Conservation (phyloP, 2,888 invertebrate species). For the Dryomyza anilis region DNA sequence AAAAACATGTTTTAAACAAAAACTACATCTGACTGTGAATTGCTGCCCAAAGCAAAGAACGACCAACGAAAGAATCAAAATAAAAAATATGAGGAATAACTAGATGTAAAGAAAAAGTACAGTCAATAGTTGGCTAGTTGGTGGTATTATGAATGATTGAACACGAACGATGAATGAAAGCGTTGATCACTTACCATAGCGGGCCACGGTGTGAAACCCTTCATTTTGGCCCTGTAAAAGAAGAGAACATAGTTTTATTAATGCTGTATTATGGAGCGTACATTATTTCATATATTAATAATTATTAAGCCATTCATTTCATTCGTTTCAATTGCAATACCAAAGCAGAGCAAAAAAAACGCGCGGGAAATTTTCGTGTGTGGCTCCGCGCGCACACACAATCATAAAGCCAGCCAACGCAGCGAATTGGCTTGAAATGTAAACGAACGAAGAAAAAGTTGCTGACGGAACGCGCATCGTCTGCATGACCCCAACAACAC, state of each 20-base stretch:
- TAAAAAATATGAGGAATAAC: not conserved
- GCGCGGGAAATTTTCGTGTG: slow-evolving; percentile 42
- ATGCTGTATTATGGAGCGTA: no score
- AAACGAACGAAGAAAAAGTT: slow-evolving; percentile 10
- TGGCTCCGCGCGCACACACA: slow-evolving; percentile 18
- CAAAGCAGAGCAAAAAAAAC: slow-evolving; percentile 33
- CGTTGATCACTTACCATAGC: slow-evolving; percentile 81
- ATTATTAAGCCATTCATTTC: no score
- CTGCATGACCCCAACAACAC: no score
- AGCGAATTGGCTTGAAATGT: slow-evolving; percentile 24
- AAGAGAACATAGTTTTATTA: slow-evolving; percentile 7
- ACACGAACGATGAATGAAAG: slow-evolving; percentile 24
- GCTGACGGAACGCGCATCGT: slow-evolving; percentile 4
- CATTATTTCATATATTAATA: no score
- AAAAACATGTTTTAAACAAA: no score
- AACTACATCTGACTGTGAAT: no score
- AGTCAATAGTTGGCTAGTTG: no score
- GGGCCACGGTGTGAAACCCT: slow-evolving; percentile 96
- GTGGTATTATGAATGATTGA: not conserved
- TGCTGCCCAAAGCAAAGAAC: no score
- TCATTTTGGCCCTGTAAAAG: slow-evolving; percentile 93
- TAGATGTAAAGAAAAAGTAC: slow-evolving; percentile 26
- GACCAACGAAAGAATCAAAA: not conserved
- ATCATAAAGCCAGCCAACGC: slow-evolving; percentile 33
- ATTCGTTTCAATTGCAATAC: no score